These are phyloP conservation scores for Hemaris fuciformis DNA, from an alignment of 2,888 invertebrate genomes.

Conservation along the genomic window DNA sequence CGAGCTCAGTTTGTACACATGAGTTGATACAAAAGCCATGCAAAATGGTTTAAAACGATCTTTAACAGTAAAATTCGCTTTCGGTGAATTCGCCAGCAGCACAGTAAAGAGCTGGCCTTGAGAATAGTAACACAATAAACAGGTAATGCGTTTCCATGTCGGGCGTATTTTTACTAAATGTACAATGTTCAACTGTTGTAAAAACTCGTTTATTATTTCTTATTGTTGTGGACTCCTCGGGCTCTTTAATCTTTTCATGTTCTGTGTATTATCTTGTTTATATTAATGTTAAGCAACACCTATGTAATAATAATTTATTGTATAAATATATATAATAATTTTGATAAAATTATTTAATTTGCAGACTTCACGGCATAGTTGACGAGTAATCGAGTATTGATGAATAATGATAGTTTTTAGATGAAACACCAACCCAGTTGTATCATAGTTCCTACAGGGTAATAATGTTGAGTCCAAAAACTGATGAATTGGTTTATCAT, in stretches of 20 bases:
- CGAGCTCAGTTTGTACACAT: not conserved
- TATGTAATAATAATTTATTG: not conserved
- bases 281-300: not conserved
- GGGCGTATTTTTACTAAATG: slow-evolving; percentile 16
- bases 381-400: too few species aligned
- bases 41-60: not conserved
- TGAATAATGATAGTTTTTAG: too few species aligned
- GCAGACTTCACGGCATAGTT: too few species aligned
- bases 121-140: slow-evolving; percentile 23
- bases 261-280: not conserved
- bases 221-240: slow-evolving; percentile 19
- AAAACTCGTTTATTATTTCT: slow-evolving; percentile 22
- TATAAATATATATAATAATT: not conserved
- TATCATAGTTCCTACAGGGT: too few species aligned
- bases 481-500: too few species aligned
- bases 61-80: slow-evolving; percentile 9
- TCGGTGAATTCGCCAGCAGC: slow-evolving; percentile 8
- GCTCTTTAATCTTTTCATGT: not conserved
- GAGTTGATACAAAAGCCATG: not conserved
- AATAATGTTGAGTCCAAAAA: too few species aligned
- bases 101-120: slow-evolving; percentile 21
- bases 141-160: slow-evolving; percentile 15
- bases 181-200: slow-evolving; percentile 20
- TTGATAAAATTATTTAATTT: not conserved
- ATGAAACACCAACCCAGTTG: too few species aligned